phyloP scores from a whole-genome alignment of 2,113 vertebrate species.

The human region GRCh38 chr1:199483001-199483500 shows the following conservation, averaged over 20 bases:
- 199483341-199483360: background rate
- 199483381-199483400: background rate
- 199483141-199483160: background rate
- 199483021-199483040: background rate
- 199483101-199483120: background rate
- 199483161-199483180: background rate
- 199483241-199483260: background rate
- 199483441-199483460: background rate
- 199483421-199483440: background rate
- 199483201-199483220: background rate
- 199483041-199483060: background rate
- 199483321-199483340: background rate
- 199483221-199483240: background rate
- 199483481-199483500: background rate
- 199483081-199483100: background rate
- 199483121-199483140: background rate
- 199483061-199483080: background rate
- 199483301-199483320: background rate
- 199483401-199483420: background rate
- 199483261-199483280: background rate
- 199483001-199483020: background rate
- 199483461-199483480: fast-evolving
- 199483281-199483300: background rate
- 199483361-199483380: background rate
- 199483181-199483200: background rate